These are phyloP conservation scores for Dexiosoma caninum DNA, from an alignment of 2,888 invertebrate genomes.

Conservation along the genomic window DNA sequence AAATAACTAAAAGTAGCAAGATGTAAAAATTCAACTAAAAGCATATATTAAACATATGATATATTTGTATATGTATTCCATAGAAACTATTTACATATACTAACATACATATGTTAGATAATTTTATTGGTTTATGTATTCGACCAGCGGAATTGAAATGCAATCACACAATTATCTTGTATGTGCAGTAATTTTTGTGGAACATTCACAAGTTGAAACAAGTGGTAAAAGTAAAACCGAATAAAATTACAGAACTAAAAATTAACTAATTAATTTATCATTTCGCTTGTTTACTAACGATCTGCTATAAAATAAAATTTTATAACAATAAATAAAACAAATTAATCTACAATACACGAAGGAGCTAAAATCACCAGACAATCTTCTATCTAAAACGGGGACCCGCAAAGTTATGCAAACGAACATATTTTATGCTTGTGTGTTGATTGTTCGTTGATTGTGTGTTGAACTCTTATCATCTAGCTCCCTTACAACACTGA, in stretches of 20 bases:
- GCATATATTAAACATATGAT: slow-evolving; percentile 1
- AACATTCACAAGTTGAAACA: slow-evolving; percentile 77
- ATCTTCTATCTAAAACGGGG: slow-evolving; percentile 13
- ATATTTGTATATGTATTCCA: slow-evolving; percentile 5
- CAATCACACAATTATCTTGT: slow-evolving; percentile 59
- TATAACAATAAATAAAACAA: slow-evolving; percentile 6
- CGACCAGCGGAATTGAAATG: slow-evolving; percentile 44
- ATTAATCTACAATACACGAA: slow-evolving; percentile 28
- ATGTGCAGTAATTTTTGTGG: slow-evolving; percentile 71
- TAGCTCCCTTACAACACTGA: too few species aligned
- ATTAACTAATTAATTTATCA: neutral
- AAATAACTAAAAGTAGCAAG: slow-evolving; percentile 3
- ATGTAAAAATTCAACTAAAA: too few species aligned
- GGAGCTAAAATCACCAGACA: slow-evolving; percentile 42
- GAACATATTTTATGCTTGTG: too few species aligned
- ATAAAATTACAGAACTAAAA: neutral
- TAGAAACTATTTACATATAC: neutral
- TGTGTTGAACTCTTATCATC: too few species aligned
- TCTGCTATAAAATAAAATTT: slow-evolving; percentile 6
- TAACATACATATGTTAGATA: neutral
- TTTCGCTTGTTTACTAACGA: slow-evolving; percentile 2
- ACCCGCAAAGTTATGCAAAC: too few species aligned
- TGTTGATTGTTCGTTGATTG: too few species aligned
- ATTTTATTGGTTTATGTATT: slow-evolving; percentile 36
- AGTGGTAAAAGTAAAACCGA: slow-evolving; percentile 71